phyloP scores from a whole-genome alignment of 2,888 invertebrate genomes.

The Trypoxylon attenuatum region DNA sequence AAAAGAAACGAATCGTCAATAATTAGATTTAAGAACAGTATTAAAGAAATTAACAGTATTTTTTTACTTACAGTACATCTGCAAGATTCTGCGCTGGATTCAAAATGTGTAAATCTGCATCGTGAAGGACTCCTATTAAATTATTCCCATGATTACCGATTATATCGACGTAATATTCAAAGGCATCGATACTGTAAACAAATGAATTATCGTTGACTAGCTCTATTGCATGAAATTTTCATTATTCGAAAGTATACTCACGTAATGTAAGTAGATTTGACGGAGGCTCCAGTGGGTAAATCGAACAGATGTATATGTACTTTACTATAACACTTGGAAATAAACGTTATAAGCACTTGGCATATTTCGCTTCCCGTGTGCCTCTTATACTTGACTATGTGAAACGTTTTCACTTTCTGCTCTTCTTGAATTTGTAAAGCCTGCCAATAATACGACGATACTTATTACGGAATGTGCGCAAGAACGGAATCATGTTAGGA shows the following conservation, averaged over 20 bases:
- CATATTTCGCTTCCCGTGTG: conserved; percentile 44
- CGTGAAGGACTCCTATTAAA: conserved; percentile 65
- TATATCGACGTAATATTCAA: conserved; percentile 67
- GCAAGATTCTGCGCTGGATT: conserved; percentile 61
- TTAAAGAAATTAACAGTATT: conserved; percentile 1
- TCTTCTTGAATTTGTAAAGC: conserved; percentile 49
- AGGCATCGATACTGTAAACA: conserved; percentile 21
- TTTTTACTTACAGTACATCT: conserved; percentile 57
- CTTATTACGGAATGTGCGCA: too few relatives aligned
- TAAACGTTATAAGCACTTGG: conserved; percentile 62
- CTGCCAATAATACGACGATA: conserved; percentile 55
- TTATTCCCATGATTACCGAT: conserved; percentile 69
- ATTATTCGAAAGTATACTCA: conserved; percentile 19
- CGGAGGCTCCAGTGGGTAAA: conserved; percentile 57
- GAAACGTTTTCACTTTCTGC: conserved; percentile 66
- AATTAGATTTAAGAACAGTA: not conserved
- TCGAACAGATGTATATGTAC: conserved; percentile 57
- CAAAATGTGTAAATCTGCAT: conserved; percentile 62
- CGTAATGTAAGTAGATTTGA: conserved; percentile 47
- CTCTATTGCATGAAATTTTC: not conserved
- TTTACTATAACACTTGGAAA: conserved; percentile 25
- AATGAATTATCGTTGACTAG: not conserved
- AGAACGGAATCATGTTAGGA: not conserved
- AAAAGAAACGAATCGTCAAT: not conserved
- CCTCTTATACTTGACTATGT: conserved; percentile 61